Percentiles rank a stretch among this genome's conserved stretches.
phyloP scores from a whole-genome alignment of 1,140 invertebrate genomes.

The Scaptomyza hsui region DNA sequence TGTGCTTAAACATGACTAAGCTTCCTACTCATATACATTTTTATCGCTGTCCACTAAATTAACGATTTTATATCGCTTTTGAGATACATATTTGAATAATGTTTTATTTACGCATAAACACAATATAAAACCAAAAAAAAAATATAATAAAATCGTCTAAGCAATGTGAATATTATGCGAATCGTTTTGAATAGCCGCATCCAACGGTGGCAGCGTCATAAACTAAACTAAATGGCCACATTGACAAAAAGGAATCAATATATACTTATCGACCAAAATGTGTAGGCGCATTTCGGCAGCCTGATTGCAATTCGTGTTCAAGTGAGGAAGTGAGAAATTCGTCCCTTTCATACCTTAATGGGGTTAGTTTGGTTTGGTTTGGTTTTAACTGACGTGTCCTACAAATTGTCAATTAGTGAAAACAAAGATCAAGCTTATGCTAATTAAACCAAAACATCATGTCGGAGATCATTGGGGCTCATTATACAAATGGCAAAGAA shows the following conservation, averaged over 20 bases:
- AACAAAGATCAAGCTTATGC: slow-evolving; percentile 33
- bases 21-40: slow-evolving; percentile 2
- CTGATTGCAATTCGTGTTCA: slow-evolving; percentile 34
- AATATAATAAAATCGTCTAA: slow-evolving; percentile 12
- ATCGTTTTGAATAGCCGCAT: slow-evolving; percentile 17
- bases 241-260: slow-evolving; percentile 18
- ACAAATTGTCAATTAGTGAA: slow-evolving; percentile 43
- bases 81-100: slow-evolving; percentile 42
- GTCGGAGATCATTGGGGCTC: slow-evolving; percentile 32
- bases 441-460: slow-evolving; percentile 33
- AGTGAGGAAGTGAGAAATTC: too few relatives aligned
- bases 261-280: background rate
- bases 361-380: too few relatives aligned
- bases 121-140: background rate
- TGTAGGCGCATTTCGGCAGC: background rate
- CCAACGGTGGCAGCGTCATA: slow-evolving; percentile 59
- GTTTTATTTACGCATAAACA: slow-evolving; percentile 47
- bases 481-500: slow-evolving; percentile 38
- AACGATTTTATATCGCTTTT: slow-evolving; percentile 31
- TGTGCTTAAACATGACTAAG: slow-evolving; percentile 37
- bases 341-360: too few relatives aligned
- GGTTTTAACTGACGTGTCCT: background rate
- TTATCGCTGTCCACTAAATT: slow-evolving; percentile 34
- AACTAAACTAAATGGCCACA: slow-evolving; percentile 13
- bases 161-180: slow-evolving; percentile 42